A percentile compares a stretch with the other conserved stretches of the same genome.
Evolutionary conservation across 1,140 invertebrate species (phyloP).

Genomic region (Halesus radiatus): DNA sequence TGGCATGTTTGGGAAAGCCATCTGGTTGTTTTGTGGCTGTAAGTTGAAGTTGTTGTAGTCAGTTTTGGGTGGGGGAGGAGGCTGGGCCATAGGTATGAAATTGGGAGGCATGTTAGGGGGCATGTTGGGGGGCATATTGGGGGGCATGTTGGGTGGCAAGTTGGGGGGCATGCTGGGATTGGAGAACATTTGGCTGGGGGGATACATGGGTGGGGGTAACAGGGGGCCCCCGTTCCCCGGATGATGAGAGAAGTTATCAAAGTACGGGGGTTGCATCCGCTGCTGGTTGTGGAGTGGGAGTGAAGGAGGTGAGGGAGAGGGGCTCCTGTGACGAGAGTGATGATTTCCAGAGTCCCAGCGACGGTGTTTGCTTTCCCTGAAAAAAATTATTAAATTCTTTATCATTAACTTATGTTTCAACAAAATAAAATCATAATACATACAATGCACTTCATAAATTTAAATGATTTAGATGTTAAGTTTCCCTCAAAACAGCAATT

Average conservation of each 20-base stretch:
- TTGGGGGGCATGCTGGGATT: background rate
- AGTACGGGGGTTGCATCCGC: background rate
- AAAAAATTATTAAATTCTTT: slow-evolving; percentile 6
- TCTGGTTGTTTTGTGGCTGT: background rate
- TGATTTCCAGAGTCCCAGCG: slow-evolving; percentile 46
- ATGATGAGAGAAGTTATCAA: background rate
- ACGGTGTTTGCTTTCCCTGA: slow-evolving; percentile 46
- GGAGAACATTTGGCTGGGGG: background rate
- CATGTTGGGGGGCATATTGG: background rate
- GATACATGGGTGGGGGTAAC: slow-evolving; percentile 2
- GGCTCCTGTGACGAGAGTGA: slow-evolving; percentile 30
- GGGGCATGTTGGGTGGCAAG: background rate
- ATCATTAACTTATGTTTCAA: background rate
- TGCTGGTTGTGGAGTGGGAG: too few species aligned
- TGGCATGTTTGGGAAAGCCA: background rate
- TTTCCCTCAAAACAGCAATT: too few species aligned
- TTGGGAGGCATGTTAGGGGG: background rate
- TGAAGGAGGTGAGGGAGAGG: slow-evolving; percentile 47
- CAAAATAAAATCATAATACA: too few species aligned
- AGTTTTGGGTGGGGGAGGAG: background rate
- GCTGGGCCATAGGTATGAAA: too few species aligned
- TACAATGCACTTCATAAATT: too few species aligned
- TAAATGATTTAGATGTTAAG: too few species aligned
- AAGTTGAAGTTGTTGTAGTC: background rate
- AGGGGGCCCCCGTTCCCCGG: background rate